A percentile compares a stretch with the other conserved stretches of the same genome.
Conservation (phyloP, 2,797 vertebrate species). For the Paramormyrops hopkinsi region DNA sequence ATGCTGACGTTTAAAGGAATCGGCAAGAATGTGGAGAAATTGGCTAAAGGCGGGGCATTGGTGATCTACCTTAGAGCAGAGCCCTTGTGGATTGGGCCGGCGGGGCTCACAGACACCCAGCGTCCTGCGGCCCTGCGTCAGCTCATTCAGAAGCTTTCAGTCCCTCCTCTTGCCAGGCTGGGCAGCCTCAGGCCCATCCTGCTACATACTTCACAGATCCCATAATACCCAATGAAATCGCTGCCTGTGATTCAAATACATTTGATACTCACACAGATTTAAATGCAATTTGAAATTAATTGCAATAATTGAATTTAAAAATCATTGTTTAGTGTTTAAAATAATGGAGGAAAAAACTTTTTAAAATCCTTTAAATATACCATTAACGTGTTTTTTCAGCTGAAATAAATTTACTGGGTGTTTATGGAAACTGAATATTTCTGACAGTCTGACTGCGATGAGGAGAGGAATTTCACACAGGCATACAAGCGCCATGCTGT, state of each 20-base stretch:
- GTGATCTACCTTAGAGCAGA: neutral
- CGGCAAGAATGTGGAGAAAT: neutral
- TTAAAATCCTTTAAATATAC: neutral
- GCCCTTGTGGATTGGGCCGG: neutral
- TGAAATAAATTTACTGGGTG: neutral
- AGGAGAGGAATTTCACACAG: neutral
- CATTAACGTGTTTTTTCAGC: neutral
- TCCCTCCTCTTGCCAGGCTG: too few species aligned
- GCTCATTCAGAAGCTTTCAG: neutral
- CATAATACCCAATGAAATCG: neutral
- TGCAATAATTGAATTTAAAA: neutral
- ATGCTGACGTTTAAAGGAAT: slow-evolving; percentile 2
- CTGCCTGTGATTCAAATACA: neutral
- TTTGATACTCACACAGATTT: neutral
- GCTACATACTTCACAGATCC: neutral
- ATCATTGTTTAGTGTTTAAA: neutral
- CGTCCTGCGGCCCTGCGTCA: neutral
- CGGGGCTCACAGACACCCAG: neutral
- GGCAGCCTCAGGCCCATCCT: neutral
- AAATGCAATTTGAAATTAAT: neutral
- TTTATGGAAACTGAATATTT: neutral
- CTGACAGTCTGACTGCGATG: neutral
- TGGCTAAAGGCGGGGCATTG: neutral
- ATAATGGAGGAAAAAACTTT: neutral
- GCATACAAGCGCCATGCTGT: neutral